Evolutionary conservation across 2,113 vertebrate genomes (phyloP).

Genomic region (Pycnonotus jocosus): DNA sequence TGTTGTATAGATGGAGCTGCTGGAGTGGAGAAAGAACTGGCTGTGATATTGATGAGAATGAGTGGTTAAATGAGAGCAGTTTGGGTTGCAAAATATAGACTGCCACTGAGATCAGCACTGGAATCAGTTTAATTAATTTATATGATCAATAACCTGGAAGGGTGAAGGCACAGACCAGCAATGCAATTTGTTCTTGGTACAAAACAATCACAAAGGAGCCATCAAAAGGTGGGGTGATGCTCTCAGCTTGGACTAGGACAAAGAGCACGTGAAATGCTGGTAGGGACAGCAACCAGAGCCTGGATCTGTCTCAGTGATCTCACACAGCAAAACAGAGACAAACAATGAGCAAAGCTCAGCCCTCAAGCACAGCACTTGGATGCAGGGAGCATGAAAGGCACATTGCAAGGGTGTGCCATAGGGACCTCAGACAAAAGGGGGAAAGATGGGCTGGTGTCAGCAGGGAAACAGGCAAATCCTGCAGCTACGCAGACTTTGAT

Average conservation of each 20-base stretch:
- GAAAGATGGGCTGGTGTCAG: background rate
- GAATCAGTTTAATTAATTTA: slow-evolving; percentile 67
- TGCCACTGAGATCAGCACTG: slow-evolving; percentile 21
- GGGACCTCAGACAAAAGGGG: background rate
- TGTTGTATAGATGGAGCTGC: slow-evolving; percentile 9
- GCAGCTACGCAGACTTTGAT: background rate
- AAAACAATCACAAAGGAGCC: background rate
- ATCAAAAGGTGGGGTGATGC: fast-evolving
- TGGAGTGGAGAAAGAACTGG: slow-evolving; percentile 12
- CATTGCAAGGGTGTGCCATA: background rate
- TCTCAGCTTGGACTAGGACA: fast-evolving
- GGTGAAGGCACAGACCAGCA: background rate
- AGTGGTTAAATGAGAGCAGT: slow-evolving; percentile 49
- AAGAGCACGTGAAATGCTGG: background rate
- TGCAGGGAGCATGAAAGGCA: background rate
- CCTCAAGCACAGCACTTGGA: background rate
- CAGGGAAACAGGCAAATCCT: background rate
- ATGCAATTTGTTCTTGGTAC: background rate
- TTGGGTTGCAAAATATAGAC: slow-evolving; percentile 43
- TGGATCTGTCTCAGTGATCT: background rate
- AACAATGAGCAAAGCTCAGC: background rate
- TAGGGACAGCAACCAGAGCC: background rate
- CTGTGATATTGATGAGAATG: slow-evolving; percentile 16
- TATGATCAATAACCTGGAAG: slow-evolving; percentile 40
- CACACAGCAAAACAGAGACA: background rate